A percentile compares a stretch with the other conserved stretches of the same genome.
Evolutionary conservation across 2,113 vertebrate genomes (phyloP).

Genomic region (Calidris pugnax): DNA sequence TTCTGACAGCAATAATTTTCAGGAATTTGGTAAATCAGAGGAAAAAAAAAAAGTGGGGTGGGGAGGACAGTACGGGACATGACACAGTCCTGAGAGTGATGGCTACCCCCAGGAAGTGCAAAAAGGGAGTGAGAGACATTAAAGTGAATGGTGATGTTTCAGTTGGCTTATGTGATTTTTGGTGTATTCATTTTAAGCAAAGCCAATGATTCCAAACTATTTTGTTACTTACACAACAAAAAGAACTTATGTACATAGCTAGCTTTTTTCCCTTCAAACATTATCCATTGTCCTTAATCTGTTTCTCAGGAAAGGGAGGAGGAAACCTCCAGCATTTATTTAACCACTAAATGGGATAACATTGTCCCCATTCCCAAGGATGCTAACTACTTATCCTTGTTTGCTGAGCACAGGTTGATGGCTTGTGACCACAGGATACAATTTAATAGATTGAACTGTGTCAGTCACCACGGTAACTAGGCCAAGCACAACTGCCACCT

Average conservation of each 20-base stretch:
- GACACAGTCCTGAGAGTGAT: background rate
- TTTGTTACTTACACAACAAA: background rate
- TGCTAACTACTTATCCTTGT: background rate
- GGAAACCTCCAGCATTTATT: constrained; percentile 13
- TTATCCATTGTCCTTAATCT: background rate
- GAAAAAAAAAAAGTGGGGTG: too few relatives aligned
- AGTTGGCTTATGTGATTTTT: background rate
- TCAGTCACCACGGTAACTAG: constrained; percentile 59
- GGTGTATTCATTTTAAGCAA: background rate
- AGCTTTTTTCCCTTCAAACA: background rate
- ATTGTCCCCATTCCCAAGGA: background rate
- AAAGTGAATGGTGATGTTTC: background rate
- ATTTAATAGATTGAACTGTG: constrained; percentile 60
- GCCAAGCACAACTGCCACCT: background rate
- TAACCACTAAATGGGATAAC: background rate
- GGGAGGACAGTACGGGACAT: too few relatives aligned
- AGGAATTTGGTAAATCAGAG: background rate
- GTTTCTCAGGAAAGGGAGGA: background rate
- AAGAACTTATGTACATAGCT: background rate
- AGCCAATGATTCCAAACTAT: background rate
- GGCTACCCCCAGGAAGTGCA: background rate
- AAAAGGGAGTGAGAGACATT: background rate
- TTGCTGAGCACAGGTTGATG: constrained; percentile 20
- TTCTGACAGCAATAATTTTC: background rate
- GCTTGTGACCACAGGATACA: constrained; percentile 43